phyloP scores from a whole-genome alignment of 2,113 vertebrate species.

The Synodontis membranacea region DNA sequence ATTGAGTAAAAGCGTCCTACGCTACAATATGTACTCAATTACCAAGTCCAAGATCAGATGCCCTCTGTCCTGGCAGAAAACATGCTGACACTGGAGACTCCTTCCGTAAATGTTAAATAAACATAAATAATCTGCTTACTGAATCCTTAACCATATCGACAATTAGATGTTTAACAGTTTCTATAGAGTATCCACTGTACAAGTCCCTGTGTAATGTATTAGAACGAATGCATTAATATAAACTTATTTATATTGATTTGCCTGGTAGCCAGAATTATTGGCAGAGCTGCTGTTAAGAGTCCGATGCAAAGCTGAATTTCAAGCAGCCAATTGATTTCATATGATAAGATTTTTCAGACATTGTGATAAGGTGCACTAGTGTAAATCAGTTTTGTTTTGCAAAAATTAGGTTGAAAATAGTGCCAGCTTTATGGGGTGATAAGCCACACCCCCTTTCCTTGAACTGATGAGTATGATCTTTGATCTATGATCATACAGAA shows the following conservation, averaged over 20 bases:
- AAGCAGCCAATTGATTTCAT: not conserved
- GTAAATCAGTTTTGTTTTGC: not conserved
- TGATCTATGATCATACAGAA: not conserved
- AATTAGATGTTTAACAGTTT: not conserved
- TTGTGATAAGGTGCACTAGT: not conserved
- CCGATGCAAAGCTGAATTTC: not conserved
- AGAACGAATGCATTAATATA: not conserved
- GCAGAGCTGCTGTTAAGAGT: not conserved
- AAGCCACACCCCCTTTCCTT: not conserved
- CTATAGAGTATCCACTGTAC: not conserved
- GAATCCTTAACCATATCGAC: not conserved
- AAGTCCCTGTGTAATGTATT: not conserved
- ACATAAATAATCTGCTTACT: not conserved
- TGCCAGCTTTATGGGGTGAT: not conserved
- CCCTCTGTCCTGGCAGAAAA: not conserved
- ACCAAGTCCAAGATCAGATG: not conserved
- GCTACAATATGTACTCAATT: not conserved
- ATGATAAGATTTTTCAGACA: not conserved
- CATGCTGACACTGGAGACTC: constrained; percentile 8
- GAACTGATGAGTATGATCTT: not conserved
- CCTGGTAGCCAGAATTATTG: not conserved
- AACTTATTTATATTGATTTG: not conserved
- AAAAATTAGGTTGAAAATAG: not conserved
- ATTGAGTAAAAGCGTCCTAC: too few relatives aligned
- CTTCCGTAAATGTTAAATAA: not conserved